Conservation (phyloP, 2,113 vertebrate species). For the Corythoichthys intestinalis region DNA sequence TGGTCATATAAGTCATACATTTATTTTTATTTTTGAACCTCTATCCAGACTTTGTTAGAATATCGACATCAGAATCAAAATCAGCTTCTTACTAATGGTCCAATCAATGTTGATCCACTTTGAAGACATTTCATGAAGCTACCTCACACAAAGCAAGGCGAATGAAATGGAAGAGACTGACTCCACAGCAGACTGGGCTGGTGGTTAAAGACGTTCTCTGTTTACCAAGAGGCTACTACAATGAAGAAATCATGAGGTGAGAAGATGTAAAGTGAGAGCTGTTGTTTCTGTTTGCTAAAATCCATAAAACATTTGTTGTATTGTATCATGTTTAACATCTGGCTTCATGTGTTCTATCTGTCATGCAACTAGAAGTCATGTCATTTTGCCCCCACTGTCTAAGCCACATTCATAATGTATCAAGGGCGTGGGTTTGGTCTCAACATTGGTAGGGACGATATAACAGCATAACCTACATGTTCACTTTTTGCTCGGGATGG, state of each 20-base stretch:
- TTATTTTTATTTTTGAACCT: not conserved
- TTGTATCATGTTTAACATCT: no score
- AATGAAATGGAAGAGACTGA: conserved; percentile 50
- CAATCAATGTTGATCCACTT: not conserved
- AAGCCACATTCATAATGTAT: no score
- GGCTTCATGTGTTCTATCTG: no score
- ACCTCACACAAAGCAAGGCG: not conserved
- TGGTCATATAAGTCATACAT: not conserved
- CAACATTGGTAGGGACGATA: no score
- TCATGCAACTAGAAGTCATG: no score
- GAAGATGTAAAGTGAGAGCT: not conserved
- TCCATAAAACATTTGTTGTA: not conserved
- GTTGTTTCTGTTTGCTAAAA: not conserved
- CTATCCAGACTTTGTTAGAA: no score
- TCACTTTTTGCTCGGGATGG: no score
- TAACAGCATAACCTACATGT: no score
- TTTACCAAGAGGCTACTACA: conserved; percentile 36
- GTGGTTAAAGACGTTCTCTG: conserved; percentile 65
- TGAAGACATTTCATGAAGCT: conserved; percentile 6
- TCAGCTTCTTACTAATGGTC: not conserved
- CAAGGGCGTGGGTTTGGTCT: no score
- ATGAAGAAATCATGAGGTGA: conserved; percentile 46
- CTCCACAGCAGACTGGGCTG: conserved; percentile 25
- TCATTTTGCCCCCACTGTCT: no score
- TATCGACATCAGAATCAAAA: no score